Conservation (phyloP, 2,797 vertebrate species). For the Florisuga fusca region DNA sequence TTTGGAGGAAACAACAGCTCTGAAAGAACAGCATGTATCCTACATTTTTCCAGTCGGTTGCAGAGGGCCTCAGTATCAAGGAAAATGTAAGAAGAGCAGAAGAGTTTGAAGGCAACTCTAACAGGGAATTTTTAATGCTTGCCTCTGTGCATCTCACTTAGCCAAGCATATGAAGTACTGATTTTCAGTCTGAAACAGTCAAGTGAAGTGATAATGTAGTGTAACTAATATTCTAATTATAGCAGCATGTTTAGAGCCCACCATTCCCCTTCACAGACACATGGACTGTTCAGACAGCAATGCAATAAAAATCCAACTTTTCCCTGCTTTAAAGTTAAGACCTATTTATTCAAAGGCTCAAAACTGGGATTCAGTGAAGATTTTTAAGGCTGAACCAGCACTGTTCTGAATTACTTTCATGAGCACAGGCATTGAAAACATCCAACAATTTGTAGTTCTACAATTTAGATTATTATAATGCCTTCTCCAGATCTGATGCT, state of each 20-base stretch:
- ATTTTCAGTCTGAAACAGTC: neutral
- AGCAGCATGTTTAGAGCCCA: neutral
- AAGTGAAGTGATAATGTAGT: neutral
- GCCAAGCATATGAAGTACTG: neutral
- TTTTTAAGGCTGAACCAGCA: neutral
- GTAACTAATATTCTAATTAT: constrained; percentile 57
- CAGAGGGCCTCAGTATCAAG: neutral
- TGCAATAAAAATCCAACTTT: neutral
- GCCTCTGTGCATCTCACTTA: neutral
- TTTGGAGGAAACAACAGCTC: neutral
- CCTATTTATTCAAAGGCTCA: neutral
- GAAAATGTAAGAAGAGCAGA: neutral
- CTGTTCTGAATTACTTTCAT: neutral
- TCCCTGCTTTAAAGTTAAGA: neutral
- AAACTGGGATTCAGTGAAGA: neutral
- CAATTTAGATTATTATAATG: neutral
- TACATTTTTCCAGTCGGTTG: constrained; percentile 34
- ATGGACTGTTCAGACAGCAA: neutral
- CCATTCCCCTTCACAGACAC: neutral
- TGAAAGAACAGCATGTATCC: constrained; percentile 38
- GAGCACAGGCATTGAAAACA: neutral
- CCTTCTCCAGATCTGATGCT: neutral
- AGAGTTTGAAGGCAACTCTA: neutral
- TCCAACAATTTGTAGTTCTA: neutral
- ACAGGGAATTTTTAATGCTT: neutral